Evolutionary conservation across 2,888 invertebrate genomes (phyloP), one percentile per base, ranked within the genome.

Genomic region (Eulithis prunata): DNA sequence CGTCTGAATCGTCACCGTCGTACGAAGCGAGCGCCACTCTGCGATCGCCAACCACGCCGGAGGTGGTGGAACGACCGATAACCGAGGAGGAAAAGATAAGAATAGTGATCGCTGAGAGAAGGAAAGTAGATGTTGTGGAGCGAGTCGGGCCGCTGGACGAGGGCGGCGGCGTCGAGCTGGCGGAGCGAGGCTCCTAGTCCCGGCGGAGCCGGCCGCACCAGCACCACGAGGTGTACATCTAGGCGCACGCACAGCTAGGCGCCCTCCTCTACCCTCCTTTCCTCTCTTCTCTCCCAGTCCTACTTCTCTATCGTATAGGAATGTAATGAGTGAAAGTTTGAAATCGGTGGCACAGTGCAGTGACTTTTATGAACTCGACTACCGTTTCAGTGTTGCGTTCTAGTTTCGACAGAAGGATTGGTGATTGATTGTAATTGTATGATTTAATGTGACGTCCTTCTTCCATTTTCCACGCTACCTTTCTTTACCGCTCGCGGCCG

Each of bases 41-140:
- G 10, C 79, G 79, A 57, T 78, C 85, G n/a, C 76, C 75, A 45
- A 68, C 57, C 49, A 80, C 84, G 38, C 80, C 83, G 5, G 91
- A 89, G 59, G 57, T 69, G 11, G 64, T 64, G 3, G 84, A 86
- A 46, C 80, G 83, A 51, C 81, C 84, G 8, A 87, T 91, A 62
- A 92, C 83, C 51, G 92, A 91, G 70, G 88, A 89, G 72, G 91
- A 95, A 72, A 94, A 94, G 72, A 94, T 95, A 71, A 93, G 95
- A 78, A 94, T 94, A 81, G 94, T 95, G 62, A 95, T 95, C 75
- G 94, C 94, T 10, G 95, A 95, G 81, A 88, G 95, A 71, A 86
- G 95, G 71, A 94, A 94, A 80, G 88, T 94, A 57, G 95, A 95
- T 68, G 87, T 43, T 5, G 49, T 32, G 38, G 64, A 68, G 57